Percentiles rank a stretch among this genome's conserved stretches.
Evolutionary conservation across 2,113 vertebrate species (phyloP).

Genomic region (Ciconia stormi): DNA sequence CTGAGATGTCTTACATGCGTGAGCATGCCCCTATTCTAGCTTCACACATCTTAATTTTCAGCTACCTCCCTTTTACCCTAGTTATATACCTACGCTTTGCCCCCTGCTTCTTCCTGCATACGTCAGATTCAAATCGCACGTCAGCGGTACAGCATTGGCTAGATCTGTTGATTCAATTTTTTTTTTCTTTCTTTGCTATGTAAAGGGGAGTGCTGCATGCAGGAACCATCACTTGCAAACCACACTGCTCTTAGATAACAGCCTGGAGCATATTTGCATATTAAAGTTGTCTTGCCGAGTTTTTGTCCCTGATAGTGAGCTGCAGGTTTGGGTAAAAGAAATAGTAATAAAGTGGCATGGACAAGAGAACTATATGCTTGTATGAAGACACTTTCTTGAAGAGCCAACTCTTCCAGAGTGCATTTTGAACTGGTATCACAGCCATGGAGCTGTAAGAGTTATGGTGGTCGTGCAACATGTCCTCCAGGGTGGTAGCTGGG

Average conservation of each 20-base stretch:
- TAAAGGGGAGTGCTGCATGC: neutral
- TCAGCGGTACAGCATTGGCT: fast-evolving
- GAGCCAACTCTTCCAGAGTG: neutral
- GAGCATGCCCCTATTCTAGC: neutral
- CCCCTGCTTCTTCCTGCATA: neutral
- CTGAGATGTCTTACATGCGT: neutral
- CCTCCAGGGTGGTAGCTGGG: neutral
- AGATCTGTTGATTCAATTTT: fast-evolving
- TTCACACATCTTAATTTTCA: slow-evolving; percentile 13
- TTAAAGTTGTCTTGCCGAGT: fast-evolving
- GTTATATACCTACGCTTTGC: neutral
- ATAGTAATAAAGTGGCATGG: fast-evolving
- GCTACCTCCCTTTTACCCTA: neutral
- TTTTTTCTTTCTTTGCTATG: neutral
- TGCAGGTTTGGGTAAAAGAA: neutral
- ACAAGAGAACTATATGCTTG: neutral
- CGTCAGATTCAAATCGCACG: neutral
- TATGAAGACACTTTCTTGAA: neutral
- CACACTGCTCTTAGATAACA: neutral
- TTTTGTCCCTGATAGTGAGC: neutral
- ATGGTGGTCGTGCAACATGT: neutral
- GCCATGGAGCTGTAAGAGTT: neutral
- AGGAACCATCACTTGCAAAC: neutral
- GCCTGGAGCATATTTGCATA: neutral
- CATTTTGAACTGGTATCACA: fast-evolving